Evolutionary conservation across 30 jellyfish, hydroid and myxozoan species (phyloP).

Genomic region (Calvadosia cruxmelitensis): DNA sequence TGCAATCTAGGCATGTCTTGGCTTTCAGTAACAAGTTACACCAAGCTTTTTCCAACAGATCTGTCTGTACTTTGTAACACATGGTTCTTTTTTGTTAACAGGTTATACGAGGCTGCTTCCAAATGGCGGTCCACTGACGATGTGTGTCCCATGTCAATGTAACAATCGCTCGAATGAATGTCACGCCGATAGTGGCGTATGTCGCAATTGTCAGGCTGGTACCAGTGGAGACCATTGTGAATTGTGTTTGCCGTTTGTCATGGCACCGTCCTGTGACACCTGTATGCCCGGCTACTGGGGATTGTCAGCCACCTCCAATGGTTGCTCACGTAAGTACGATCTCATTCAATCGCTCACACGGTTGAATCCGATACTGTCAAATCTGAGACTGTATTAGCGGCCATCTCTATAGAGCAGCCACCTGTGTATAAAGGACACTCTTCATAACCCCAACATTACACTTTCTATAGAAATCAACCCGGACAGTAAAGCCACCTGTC

Average conservation of each 20-base stretch:
- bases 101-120: slow-evolving; percentile 86
- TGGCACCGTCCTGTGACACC: slow-evolving; percentile 60
- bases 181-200: slow-evolving; percentile 55
- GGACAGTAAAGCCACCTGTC: too few species aligned
- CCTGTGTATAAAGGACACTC: too few species aligned
- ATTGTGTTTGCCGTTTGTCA: slow-evolving; percentile 64
- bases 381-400: too few species aligned
- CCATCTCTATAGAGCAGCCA: too few species aligned
- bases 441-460: too few species aligned
- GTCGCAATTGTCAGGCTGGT: slow-evolving; percentile 76
- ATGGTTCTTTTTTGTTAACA: slow-evolving; percentile 9
- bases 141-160: slow-evolving; percentile 86
- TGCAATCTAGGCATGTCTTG: too few species aligned
- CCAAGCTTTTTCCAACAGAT: too few species aligned
- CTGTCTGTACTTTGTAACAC: too few species aligned
- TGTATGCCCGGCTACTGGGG: slow-evolving; percentile 93
- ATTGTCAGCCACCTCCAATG: slow-evolving; percentile 29
- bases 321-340: slow-evolving; percentile 67
- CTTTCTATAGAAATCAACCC: too few species aligned
- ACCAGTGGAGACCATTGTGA: slow-evolving; percentile 87
- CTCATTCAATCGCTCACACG: background rate
- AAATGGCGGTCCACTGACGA: slow-evolving; percentile 75
- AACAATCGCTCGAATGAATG: slow-evolving; percentile 55
- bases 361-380: too few species aligned
- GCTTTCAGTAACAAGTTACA: too few species aligned